Base-by-base conservation (phyloP, 2,888 invertebrate genomes). In the Hedychridium roseum region DNA sequence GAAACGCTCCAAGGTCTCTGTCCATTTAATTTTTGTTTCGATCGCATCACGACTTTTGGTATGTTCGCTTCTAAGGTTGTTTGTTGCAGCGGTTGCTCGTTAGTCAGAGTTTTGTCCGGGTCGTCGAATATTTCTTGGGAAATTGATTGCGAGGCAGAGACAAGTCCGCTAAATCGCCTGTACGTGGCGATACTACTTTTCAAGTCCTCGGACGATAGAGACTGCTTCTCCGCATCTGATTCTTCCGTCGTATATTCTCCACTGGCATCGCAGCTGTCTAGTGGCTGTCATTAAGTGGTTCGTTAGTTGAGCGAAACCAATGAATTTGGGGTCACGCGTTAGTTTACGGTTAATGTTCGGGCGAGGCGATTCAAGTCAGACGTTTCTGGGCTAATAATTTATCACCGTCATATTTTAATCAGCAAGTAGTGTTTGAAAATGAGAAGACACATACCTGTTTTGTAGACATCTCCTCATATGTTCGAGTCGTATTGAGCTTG, bases 1-100 rank as follows among this genome's bases (percentile, higher is more conserved):
- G 94, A 92, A 3, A 94, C 92, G 50, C 94, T 93, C 91, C 93
- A 93, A 0, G 94, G 94, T 34, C 94, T 84, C 6, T 72, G 70
- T 1, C 76, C 83, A 80, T 74, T 80, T 66, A 78, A 79, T 75
- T 76, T 83, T 60, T 84, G 82, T 76, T 86, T 87, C 57, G 85
- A 82, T 42, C 90, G 84, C 61, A 90, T 81, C 52, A 86, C 83
- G 45, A 89, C 88, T 81, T 86, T 80, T 21, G 76, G 70, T 43
- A 76, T 71, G 64, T 73, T 70, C 27, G 71, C 60, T 37, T 60
- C 51, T 18, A 59, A 49, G 41, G 57, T 48, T 51, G 51, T 40
- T 50, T 57, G 38, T 41, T 50, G 49, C 30, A 56, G 54, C 48
- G 62, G 60, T 37, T 66, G 43, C 34, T 56, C 57, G 54, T 59